Base-by-base conservation (phyloP, 2,113 vertebrate genomes). In the Labeo rohita region DNA sequence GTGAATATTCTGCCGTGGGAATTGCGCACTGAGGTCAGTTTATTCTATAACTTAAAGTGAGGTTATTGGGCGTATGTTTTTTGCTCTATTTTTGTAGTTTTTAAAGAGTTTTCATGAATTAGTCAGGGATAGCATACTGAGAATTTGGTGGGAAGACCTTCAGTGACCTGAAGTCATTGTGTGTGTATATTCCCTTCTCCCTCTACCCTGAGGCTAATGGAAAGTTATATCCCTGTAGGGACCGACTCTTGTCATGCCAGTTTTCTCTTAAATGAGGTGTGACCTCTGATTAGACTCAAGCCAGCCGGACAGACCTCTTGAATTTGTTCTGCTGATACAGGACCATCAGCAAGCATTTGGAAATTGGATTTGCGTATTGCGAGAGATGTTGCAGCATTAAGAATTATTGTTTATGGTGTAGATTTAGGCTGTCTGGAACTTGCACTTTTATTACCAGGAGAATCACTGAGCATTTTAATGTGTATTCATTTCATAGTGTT, bases 251-350 rank as follows among this genome's bases (percentile, higher is more conserved):
- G 80, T 68, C 80, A 68, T 68, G 80, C 45, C 63, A 52, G 50
- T 82, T 81, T 68, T 82, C 80, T 68, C 47, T 82, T 82, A 82
- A 82, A 82, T 66, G 80, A 68, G 47, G 80, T 82, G 63, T 82
- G 80, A 82, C 80, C 80, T 65, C 11, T 81, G 80, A 36, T 82
- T 82, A 82, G 80, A 82, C 80, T 45, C 63, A 15, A 52, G 80
- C 61, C 63, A 82, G n/a, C 63, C 8, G 1, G 47, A 36, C 63
- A 52, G 28, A 68, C 9, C 28, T 82, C 61, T 68, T 34, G 15
- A 34, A 82, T 82, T 82, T 68, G 80, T 82, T 68, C 80, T 68
- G 45, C n/a, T 52, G 23, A 68, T 68, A 28, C 63, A 34, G 43
- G 28, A n/a, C 63, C 63, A 50, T 68, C 80, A 50, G 45, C n/a